phyloP scores from a whole-genome alignment of 2,888 invertebrate genomes.

The Andricus quercusramuli region DNA sequence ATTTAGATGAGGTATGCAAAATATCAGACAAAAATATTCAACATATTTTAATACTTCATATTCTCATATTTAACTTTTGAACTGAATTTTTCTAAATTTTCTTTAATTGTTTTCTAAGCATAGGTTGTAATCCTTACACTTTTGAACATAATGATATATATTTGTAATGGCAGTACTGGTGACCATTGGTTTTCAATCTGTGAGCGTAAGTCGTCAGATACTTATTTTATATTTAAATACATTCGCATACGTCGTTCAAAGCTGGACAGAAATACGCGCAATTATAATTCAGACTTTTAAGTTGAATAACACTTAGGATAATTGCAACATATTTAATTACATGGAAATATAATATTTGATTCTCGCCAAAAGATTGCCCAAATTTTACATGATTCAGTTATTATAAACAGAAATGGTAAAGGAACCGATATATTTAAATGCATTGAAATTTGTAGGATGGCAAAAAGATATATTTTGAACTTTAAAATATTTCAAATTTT shows the following conservation, averaged over 20 bases:
- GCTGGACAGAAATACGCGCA: constrained; percentile 43
- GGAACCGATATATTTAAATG: too few species aligned
- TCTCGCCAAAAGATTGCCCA: too few species aligned
- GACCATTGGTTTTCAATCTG: constrained; percentile 53
- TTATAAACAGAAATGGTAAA: too few species aligned
- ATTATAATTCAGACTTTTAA: constrained; percentile 5
- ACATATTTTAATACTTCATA: too few species aligned
- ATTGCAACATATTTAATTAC: not conserved
- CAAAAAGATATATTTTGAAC: too few species aligned
- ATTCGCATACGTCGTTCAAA: constrained; percentile 45
- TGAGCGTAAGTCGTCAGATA: constrained; percentile 44
- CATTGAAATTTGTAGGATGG: too few species aligned
- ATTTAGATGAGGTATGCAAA: too few species aligned
- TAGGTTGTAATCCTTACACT: not conserved
- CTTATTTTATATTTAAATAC: constrained; percentile 42
- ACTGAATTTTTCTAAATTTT: too few species aligned
- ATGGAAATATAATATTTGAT: too few species aligned
- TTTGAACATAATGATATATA: constrained; percentile 12
- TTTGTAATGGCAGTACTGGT: constrained; percentile 57
- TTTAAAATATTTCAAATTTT: too few species aligned
- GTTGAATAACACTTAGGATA: not conserved
- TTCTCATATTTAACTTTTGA: not conserved
- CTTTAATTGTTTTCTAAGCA: not conserved
- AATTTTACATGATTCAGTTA: too few species aligned
- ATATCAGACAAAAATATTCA: too few species aligned